phyloP scores from a whole-genome alignment of 2,113 vertebrate species.

The Catharus bicknelli region DNA sequence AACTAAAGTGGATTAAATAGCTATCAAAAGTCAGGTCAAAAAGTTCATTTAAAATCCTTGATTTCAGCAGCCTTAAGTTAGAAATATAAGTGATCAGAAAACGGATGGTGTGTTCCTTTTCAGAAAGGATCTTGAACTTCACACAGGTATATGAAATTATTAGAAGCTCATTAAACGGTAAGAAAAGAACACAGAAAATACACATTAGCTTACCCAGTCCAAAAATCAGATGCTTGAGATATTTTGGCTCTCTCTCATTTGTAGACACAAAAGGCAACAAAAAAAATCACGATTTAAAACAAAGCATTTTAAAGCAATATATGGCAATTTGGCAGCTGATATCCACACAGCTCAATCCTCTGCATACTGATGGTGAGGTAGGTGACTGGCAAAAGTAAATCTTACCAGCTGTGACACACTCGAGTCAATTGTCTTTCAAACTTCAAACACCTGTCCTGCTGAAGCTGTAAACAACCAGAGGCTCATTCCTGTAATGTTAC shows the following conservation, averaged over 20 bases:
- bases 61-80: not conserved
- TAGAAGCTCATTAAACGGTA: not conserved
- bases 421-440: not conserved
- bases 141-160: not conserved
- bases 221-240: not conserved
- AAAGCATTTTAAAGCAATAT: not conserved
- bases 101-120: not conserved
- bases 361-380: accelerated
- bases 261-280: not conserved
- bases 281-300: not conserved
- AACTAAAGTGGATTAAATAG: not conserved
- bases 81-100: not conserved
- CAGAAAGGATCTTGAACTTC: not conserved
- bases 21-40: not conserved
- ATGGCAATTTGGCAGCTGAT: not conserved
- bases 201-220: not conserved
- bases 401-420: not conserved
- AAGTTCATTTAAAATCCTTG: not conserved
- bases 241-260: not conserved
- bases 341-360: not conserved
- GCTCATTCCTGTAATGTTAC: not conserved
- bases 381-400: not conserved
- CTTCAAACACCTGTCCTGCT: not conserved
- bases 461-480: not conserved
- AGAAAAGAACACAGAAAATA: not conserved